phyloP scores from a whole-genome alignment of 2,888 invertebrate genomes.

The Dicycla oo region DNA sequence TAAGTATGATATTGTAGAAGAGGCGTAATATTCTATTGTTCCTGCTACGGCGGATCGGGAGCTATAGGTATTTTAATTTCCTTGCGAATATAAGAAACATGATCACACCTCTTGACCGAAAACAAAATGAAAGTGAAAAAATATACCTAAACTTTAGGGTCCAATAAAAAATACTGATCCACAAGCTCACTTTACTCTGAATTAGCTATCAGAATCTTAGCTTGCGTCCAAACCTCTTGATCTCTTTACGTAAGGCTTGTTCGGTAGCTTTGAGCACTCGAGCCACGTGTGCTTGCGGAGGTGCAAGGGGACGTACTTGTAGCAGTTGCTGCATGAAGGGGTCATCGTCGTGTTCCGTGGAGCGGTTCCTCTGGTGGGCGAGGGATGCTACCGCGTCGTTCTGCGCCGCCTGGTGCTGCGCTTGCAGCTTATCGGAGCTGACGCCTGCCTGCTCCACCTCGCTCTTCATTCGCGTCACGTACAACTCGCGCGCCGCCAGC shows the following conservation, averaged over 20 bases:
- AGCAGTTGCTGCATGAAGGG: slow-evolving; percentile 40
- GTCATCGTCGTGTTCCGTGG: slow-evolving; percentile 39
- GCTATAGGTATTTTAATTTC: no score
- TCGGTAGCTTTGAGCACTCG: slow-evolving; percentile 19
- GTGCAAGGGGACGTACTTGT: slow-evolving; percentile 39
- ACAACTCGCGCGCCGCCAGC: slow-evolving; percentile 35
- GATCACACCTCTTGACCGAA: not conserved
- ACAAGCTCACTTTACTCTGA: not conserved
- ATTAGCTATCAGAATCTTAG: slow-evolving; percentile 16
- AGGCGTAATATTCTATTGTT: not conserved
- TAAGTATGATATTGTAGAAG: not conserved
- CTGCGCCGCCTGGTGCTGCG: slow-evolving; percentile 50
- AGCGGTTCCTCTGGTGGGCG: slow-evolving; percentile 36
- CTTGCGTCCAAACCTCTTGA: slow-evolving; percentile 32
- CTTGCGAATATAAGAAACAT: not conserved
- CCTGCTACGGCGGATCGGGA: no score
- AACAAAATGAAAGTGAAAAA: not conserved
- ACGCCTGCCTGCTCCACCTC: slow-evolving; percentile 18
- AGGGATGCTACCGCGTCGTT: slow-evolving; percentile 43
- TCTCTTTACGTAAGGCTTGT: slow-evolving; percentile 21
- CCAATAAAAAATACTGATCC: not conserved
- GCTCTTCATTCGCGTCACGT: slow-evolving; percentile 34
- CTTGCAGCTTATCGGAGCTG: slow-evolving; percentile 43
- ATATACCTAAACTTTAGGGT: not conserved
- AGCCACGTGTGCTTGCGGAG: not conserved